Base-by-base conservation (phyloP, 2,888 invertebrate species). In the Oscheius sp. region DNA sequence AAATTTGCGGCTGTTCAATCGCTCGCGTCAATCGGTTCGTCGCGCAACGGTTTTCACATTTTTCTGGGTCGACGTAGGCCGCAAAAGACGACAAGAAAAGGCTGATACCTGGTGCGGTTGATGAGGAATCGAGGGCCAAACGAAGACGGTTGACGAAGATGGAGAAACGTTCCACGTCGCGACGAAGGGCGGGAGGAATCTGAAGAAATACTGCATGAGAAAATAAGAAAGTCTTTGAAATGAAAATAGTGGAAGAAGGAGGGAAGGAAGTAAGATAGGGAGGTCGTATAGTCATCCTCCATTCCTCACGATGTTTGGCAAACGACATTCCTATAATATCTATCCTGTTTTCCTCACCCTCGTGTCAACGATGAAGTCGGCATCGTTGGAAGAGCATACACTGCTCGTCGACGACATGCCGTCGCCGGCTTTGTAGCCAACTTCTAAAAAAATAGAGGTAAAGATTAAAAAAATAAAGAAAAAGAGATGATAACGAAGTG, bases 121-220 rank as follows among this genome's bases (percentile, higher is more conserved):
- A 47, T 26, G 74, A 71, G 28, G 73, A 38, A 54, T 81, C 80
- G 32, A 84, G 71, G 6, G 81, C 75, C 17, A 71, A 62, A 20
- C 82, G 68, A 3, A 84, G 76, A 0, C 78, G 70, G 51, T 74
- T 73, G 14, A 77, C 70, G 67, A 81, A 80, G 24, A 82, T 75
- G 3, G 82, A 82, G 67, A 84, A 84, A 17, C 75, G 68, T 65
- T 84, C 84, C 32, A 84, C 80, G 68, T 82, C 82, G 9, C 72
- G 65, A 20, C 83, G 75, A 51, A 84, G 70, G n/a, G 76, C 71
- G 38, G 80, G 70, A 26, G 80, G 74, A 44, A 82, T 75, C 78
- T 82, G 57, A 72, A 81, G 50, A 36, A 36, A 9, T 9, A 14
- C 14, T 36, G 36, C 14, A 9, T 36, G 36, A 36, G 14, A 36